Percentiles rank a stretch among this genome's conserved stretches.
phyloP scores from a whole-genome alignment of 2,797 vertebrate genomes.

The Prunella strophiata region DNA sequence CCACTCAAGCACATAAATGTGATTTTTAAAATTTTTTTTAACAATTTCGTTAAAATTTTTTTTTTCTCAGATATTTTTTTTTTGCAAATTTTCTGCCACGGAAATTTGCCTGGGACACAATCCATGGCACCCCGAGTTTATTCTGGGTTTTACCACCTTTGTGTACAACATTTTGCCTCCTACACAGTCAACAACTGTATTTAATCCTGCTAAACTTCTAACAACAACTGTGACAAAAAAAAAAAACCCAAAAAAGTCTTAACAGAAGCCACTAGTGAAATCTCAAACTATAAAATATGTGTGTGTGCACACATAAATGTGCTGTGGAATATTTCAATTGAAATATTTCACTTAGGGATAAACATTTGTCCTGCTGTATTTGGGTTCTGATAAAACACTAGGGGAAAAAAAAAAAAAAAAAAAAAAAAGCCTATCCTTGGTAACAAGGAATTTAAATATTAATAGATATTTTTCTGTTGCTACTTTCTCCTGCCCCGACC shows the following conservation, averaged over 20 bases:
- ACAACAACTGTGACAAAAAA: background rate
- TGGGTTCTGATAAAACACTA: background rate
- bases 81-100: background rate
- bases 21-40: background rate
- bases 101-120: background rate
- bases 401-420: background rate
- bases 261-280: background rate
- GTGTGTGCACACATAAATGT: accelerated
- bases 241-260: background rate
- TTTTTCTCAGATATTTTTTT: background rate
- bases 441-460: background rate
- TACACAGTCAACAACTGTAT: background rate
- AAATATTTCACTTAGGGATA: background rate
- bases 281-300: background rate
- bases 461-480: background rate
- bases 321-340: background rate
- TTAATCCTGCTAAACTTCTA: background rate
- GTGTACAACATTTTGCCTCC: background rate
- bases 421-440: background rate
- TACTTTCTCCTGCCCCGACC: background rate
- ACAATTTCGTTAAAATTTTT: accelerated
- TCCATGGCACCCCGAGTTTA: background rate
- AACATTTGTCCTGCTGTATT: background rate
- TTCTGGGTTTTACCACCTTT: background rate
- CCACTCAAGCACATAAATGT: accelerated